A percentile compares a stretch with the other conserved stretches of the same genome.
phyloP scores from a whole-genome alignment of 2,113 vertebrate species.

The Labrus mixtus region DNA sequence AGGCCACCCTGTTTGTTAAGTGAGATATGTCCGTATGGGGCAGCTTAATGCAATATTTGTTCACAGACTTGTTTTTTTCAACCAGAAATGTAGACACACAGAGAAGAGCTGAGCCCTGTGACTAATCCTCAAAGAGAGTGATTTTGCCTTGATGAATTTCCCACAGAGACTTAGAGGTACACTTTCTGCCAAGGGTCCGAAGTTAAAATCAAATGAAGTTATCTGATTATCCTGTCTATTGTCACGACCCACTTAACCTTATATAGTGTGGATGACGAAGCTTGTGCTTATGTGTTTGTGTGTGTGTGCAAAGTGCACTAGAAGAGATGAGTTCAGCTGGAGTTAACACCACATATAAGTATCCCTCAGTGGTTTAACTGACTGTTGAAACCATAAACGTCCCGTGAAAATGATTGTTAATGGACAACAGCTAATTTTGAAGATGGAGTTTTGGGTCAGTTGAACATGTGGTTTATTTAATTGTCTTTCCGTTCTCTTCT shows the following conservation, averaged over 20 bases:
- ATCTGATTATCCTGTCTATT: constrained; percentile 64
- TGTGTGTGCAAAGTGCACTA: background rate
- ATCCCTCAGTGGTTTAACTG: constrained; percentile 33
- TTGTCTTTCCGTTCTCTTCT: background rate
- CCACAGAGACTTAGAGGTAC: constrained; percentile 18
- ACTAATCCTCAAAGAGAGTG: constrained; percentile 41
- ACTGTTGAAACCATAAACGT: too few species aligned
- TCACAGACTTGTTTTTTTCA: constrained; percentile 66
- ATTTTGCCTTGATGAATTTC: constrained; percentile 46
- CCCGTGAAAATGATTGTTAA: too few species aligned
- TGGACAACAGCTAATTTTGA: too few species aligned
- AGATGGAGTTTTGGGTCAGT: background rate
- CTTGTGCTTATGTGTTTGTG: constrained; percentile 15
- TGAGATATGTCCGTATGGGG: constrained; percentile 28
- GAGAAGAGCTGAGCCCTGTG: background rate
- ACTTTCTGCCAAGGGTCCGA: constrained; percentile 30
- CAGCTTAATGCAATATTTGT: constrained; percentile 69
- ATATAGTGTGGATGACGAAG: constrained; percentile 46
- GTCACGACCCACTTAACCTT: constrained; percentile 64
- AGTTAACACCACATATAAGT: constrained; percentile 52
- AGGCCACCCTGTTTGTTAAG: constrained; percentile 26
- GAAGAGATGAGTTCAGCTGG: constrained; percentile 34
- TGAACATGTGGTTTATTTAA: background rate
- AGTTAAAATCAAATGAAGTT: constrained; percentile 56
- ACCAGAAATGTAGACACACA: background rate